Evolutionary conservation across 2,797 vertebrate species (phyloP).

Genomic region (Taenioides sp.): DNA sequence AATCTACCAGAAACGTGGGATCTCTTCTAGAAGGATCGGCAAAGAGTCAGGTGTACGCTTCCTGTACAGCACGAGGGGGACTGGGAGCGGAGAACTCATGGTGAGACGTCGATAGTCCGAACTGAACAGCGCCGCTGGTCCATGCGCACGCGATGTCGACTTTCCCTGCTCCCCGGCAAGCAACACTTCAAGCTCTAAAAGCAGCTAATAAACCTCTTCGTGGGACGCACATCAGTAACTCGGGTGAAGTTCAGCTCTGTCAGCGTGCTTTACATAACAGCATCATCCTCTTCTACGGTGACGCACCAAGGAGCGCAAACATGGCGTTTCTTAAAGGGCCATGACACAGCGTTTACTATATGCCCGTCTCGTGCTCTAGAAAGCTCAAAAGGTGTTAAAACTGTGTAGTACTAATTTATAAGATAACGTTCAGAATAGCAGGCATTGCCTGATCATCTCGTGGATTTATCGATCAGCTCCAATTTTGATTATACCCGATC

Average conservation of each 20-base stretch:
- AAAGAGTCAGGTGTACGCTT: constrained; percentile 71
- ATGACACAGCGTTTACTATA: constrained; percentile 51
- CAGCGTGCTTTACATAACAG: constrained; percentile 80
- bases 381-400: not conserved
- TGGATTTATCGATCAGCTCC: no score
- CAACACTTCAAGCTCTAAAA: constrained; percentile 15
- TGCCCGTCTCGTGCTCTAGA: constrained; percentile 30
- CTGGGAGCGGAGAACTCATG: constrained; percentile 60
- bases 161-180: not conserved
- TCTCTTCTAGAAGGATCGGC: constrained; percentile 38
- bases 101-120: constrained; percentile 50
- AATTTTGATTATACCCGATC: no score
- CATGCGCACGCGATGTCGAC: constrained; percentile 24
- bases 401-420: no score
- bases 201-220: not conserved
- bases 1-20: not conserved
- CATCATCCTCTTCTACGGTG: constrained; percentile 82
- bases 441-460: no score
- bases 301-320: constrained; percentile 84
- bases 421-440: no score
- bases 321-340: constrained; percentile 89
- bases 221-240: constrained; percentile 13
- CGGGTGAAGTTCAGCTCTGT: constrained; percentile 65
- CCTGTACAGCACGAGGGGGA: constrained; percentile 57
- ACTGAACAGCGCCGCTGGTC: constrained; percentile 51